Evolutionary conservation across 2,113 vertebrate genomes (phyloP), one percentile per base, ranked within the genome.

Genomic region (Papio anubis): DNA sequence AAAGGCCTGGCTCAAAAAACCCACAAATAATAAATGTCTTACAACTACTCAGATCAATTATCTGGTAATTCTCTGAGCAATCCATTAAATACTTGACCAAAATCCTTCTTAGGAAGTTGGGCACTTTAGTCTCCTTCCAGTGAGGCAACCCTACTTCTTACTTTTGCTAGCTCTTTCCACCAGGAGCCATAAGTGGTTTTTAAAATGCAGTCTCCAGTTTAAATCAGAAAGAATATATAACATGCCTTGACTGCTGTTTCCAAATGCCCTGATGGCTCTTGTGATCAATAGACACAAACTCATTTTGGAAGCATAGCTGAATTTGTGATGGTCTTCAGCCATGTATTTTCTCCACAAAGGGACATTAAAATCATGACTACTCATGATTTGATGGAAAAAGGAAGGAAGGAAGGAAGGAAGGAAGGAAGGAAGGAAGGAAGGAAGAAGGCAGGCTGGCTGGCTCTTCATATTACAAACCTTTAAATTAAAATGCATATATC

Each of bases 401-500:
- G 18, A 59, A 70, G 55, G 27, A 20, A 27, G 23, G 25, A 61
- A 25, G 23, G 25, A 21, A 6, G 48, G 50, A 90, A 45, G 35
- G 35, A 9, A 75, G 88, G 79, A 8, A 83, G 6, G 32, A 7
- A 82, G 25, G 38, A 16, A 81, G n/a, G 38, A 8, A 43, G 16
- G 10, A 0, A 45, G 18, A 2, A 27, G 20, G 52, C 3, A 18
- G 4, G 61, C 0, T 32, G 72, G 5, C 45, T 6, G 32, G 10
- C 27, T 52, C 11, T 81, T 52, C 2, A 0, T 12, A 7, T 35
- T 4, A 25, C 10, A 70, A 79, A 40, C n/a, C 80, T 91, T 25
- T 64, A 38, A 73, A 55, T 59, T 25, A 21, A n/a, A 35, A 10
- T 5, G 3, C 38, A 5, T 82, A n/a, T 80, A 40, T 80, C 75